Base-by-base conservation (phyloP, 35 echinoderm and acorn worm genomes). In the Ophiothrix spiculata region DNA sequence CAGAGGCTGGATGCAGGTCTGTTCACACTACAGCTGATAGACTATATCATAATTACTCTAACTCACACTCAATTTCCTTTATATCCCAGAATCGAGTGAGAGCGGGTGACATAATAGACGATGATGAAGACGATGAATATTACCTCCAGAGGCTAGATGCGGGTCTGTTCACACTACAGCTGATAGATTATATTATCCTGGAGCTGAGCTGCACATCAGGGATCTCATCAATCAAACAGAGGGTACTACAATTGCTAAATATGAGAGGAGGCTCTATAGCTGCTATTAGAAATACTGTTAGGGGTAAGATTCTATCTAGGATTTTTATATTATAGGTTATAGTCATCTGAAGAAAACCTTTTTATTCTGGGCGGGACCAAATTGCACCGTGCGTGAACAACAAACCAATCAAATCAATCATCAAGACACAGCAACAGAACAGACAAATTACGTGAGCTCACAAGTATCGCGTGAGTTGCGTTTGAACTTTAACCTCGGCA, bases 41-140 rank as follows among this genome's bases (percentile, higher is more conserved):
- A 98, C 39, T 98, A 88, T 60, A 94, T 94, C 34, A 94, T 98
- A 84, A n/a, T n/a, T n/a, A n/a, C n/a, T n/a, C n/a, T n/a, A n/a
- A n/a, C n/a, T 15, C n/a, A n/a, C 29, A 1, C 37, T 40, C 56
- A 69, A 31, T 82, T 85, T 41, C n/a, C 83, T 90, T 60, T 19
- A 6, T 42, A 76, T 32, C 56, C 31, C 80, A 94, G 87, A 84
- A 69, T 33, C 85, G 88, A 29, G 39, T 91, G 40, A 64, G 83
- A 77, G 88, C 86, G 46, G 95, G 95, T 78, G 95, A 94, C 87
- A 93, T 94, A 35, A 98, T 98, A 56, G 91, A 94, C 23, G 95
- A 98, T 74, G 92, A 98, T 39, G 88, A 94, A 75, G 95, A 98
- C 39, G 95, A 98, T 79, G 95, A 98, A 39, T 98, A 94, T 64